Conservation (phyloP, 2,888 invertebrate species). For the Dasysyrphus tricinctus region DNA sequence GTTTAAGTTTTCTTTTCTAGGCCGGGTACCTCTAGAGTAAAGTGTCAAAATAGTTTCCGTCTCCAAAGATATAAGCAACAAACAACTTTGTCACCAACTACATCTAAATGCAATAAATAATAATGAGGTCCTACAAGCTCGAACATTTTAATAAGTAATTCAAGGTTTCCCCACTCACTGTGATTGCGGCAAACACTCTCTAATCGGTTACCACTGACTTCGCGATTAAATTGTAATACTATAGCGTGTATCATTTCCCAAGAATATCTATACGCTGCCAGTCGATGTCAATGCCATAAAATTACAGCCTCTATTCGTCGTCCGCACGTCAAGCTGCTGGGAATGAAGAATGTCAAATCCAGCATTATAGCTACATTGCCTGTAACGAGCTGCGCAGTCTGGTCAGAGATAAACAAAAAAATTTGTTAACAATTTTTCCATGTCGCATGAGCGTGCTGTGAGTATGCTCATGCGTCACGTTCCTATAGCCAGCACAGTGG, state of each 20-base stretch:
- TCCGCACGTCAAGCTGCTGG: slow-evolving; percentile 44
- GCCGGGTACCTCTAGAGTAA: not conserved
- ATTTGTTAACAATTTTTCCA: slow-evolving; percentile 53
- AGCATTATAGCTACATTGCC: slow-evolving; percentile 21
- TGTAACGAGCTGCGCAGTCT: slow-evolving; percentile 15
- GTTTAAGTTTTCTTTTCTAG: slow-evolving; percentile 47
- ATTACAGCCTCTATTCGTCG: slow-evolving; percentile 33
- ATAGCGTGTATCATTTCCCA: slow-evolving; percentile 50
- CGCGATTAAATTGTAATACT: slow-evolving; percentile 72
- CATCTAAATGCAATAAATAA: slow-evolving; percentile 69
- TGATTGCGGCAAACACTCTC: slow-evolving; percentile 29
- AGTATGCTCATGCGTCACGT: slow-evolving; percentile 59
- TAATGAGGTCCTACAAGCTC: slow-evolving; percentile 73
- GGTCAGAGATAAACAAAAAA: slow-evolving; percentile 45
- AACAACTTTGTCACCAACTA: slow-evolving; percentile 60
- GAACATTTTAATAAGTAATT: slow-evolving; percentile 47
- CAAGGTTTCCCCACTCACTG: slow-evolving; percentile 73
- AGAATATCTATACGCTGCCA: slow-evolving; percentile 12
- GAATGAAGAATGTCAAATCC: slow-evolving; percentile 61
- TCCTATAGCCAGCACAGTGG: not conserved
- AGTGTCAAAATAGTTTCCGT: slow-evolving; percentile 59
- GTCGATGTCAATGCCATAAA: slow-evolving; percentile 58
- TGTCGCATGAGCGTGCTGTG: slow-evolving; percentile 43
- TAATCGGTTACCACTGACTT: slow-evolving; percentile 54
- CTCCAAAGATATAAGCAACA: slow-evolving; percentile 51